These are phyloP conservation scores for Hoplostethus atlanticus DNA, from an alignment of 2,797 vertebrate species.

Conservation along the genomic window DNA sequence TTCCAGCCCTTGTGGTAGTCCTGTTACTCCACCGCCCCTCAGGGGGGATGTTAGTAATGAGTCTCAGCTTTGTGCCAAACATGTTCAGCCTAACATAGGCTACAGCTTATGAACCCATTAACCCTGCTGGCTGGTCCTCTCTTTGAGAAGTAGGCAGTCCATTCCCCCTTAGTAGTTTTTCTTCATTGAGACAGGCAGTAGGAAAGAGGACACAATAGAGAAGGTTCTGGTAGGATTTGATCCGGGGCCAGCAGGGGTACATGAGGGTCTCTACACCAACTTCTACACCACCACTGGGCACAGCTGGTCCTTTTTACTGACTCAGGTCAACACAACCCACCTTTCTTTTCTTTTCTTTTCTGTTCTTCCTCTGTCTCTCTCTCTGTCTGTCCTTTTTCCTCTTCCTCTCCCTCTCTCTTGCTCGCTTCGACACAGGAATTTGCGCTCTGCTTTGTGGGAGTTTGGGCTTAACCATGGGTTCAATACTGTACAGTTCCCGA, in stretches of 20 bases:
- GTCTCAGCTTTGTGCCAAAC: conserved; percentile 45
- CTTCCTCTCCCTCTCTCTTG: background rate
- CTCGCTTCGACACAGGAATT: conserved; percentile 1
- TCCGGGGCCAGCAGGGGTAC: conserved; percentile 4
- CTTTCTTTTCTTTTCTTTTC: background rate
- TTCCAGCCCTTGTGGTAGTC: conserved; percentile 15
- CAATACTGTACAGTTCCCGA: conserved; percentile 33
- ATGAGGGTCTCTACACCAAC: conserved; percentile 1
- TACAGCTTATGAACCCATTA: conserved; percentile 53
- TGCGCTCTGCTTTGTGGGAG: conserved; percentile 16
- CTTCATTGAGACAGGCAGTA: conserved; percentile 1
- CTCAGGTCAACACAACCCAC: background rate
- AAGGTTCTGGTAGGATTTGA: conserved; percentile 20
- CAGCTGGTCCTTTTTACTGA: background rate
- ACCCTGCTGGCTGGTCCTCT: conserved; percentile 25
- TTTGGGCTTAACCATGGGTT: conserved; percentile 5
- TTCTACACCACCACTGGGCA: conserved; percentile 1
- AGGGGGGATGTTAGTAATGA: conserved; percentile 32
- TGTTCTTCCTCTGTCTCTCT: background rate
- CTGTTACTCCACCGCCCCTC: conserved; percentile 6
- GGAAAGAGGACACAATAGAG: background rate
- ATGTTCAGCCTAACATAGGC: conserved; percentile 43
- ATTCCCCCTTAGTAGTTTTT: background rate
- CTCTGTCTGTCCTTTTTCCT: background rate
- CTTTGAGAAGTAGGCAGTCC: background rate